Evolutionary conservation across 2,113 vertebrate species (phyloP).

Genomic region (Elgaria multicarinata): DNA sequence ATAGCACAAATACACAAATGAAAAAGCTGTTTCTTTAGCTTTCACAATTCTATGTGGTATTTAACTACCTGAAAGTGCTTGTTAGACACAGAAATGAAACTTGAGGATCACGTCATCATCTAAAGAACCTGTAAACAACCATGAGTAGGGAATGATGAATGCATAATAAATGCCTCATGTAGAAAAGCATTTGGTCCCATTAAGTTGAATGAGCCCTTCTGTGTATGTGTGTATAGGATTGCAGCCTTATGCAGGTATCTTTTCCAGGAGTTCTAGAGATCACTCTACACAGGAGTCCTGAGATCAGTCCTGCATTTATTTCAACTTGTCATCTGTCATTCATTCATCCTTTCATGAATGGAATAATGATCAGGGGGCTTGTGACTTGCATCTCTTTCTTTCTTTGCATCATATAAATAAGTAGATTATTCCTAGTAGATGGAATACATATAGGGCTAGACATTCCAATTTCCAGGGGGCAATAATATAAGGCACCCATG

Average conservation of each 20-base stretch:
- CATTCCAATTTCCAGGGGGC: too few relatives aligned
- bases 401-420: background rate
- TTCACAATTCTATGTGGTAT: too few relatives aligned
- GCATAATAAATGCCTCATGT: too few relatives aligned
- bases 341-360: background rate
- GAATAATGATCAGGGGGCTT: background rate
- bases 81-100: too few relatives aligned
- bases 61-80: too few relatives aligned
- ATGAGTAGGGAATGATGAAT: too few relatives aligned
- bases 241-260: background rate
- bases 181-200: background rate
- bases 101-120: too few relatives aligned
- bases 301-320: background rate
- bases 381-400: background rate
- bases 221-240: background rate
- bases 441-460: background rate
- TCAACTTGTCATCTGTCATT: background rate
- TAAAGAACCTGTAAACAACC: too few relatives aligned
- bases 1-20: too few relatives aligned
- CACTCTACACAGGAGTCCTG: too few relatives aligned
- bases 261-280: background rate
- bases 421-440: background rate
- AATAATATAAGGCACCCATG: too few relatives aligned
- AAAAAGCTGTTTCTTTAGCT: too few relatives aligned
- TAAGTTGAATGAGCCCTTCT: background rate